Evolutionary conservation across 2,113 vertebrate genomes (phyloP).

Genomic region (Rattus rattus): DNA sequence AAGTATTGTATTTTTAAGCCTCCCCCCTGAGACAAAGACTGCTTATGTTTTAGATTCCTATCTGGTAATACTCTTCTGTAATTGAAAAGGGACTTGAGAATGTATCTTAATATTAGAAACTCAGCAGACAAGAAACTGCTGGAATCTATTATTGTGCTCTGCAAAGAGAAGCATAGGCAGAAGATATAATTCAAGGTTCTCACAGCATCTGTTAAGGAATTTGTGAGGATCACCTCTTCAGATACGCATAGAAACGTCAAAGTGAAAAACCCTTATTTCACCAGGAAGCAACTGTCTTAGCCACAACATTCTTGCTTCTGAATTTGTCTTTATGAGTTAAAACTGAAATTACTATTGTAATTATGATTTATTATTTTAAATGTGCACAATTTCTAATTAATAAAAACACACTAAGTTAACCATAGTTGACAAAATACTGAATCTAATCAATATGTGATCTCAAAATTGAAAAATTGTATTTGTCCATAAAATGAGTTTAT

Average conservation of each 20-base stretch:
- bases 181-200: not conserved
- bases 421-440: not conserved
- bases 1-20: not conserved
- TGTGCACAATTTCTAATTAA: not conserved
- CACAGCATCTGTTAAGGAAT: not conserved
- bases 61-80: no score
- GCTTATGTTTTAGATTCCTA: not conserved
- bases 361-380: not conserved
- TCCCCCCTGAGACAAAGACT: not conserved
- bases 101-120: not conserved
- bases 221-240: not conserved
- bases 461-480: not conserved
- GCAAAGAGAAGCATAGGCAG: not conserved
- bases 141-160: not conserved
- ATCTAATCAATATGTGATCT: not conserved
- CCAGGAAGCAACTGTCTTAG: no score
- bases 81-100: not conserved
- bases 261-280: not conserved
- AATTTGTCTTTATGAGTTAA: no score
- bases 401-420: no score
- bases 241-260: not conserved
- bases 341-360: not conserved
- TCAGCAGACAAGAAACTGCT: not conserved
- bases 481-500: not conserved
- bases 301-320: not conserved